A percentile compares a stretch with the other conserved stretches of the same genome.
phyloP scores from a whole-genome alignment of 1,140 invertebrate genomes.

The Psilanteris sp. region DNA sequence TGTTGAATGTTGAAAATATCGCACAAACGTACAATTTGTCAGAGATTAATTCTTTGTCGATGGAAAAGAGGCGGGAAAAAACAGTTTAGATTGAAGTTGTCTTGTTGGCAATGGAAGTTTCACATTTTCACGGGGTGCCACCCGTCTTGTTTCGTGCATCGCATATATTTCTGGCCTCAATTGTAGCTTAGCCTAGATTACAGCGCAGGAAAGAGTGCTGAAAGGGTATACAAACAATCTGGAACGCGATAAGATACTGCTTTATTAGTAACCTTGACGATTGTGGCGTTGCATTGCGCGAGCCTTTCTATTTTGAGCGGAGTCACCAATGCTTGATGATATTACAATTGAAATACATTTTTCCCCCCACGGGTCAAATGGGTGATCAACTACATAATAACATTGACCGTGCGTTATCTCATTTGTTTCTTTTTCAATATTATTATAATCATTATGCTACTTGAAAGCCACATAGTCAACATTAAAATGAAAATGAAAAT shows the following conservation, averaged over 20 bases:
- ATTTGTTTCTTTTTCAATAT: conserved; percentile 20
- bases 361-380: conserved; percentile 17
- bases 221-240: conserved; percentile 65
- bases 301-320: conserved; percentile 52
- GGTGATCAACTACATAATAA: conserved; percentile 46
- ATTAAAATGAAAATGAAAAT: too few species aligned
- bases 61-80: too few species aligned
- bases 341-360: conserved; percentile 38
- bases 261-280: conserved; percentile 63
- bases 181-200: conserved; percentile 65
- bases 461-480: too few species aligned
- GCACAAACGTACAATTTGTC: too few species aligned
- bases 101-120: conserved; percentile 40
- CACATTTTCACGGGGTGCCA: conserved; percentile 48
- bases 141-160: conserved; percentile 59
- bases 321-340: conserved; percentile 43
- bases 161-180: conserved; percentile 61
- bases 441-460: neutral
- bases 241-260: conserved; percentile 64
- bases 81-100: conserved; percentile 27
- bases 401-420: conserved; percentile 23
- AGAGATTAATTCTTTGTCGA: too few species aligned
- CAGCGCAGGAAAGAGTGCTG: conserved; percentile 61
- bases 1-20: neutral
- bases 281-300: conserved; percentile 53